Percentiles rank a stretch among this genome's conserved stretches.
Evolutionary conservation across 2,888 invertebrate genomes (phyloP).

Genomic region (Dastarcus helophoroides): DNA sequence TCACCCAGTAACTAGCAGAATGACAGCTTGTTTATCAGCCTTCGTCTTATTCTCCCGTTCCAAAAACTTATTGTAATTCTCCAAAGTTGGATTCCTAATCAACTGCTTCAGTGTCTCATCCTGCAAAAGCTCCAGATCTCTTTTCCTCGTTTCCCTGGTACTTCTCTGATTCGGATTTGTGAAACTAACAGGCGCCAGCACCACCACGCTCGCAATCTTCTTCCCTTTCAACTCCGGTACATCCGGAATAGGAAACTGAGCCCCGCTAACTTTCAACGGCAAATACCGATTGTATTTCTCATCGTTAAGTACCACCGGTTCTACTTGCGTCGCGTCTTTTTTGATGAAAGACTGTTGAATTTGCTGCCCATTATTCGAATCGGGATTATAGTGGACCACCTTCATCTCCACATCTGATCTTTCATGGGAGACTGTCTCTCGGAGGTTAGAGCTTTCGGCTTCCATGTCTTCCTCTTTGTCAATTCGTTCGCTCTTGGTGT

Average conservation of each 20-base stretch:
- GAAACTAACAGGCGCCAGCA: conserved; percentile 71
- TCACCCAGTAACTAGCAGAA: conserved; percentile 73
- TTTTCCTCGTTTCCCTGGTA: conserved; percentile 44
- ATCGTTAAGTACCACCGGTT: conserved; percentile 62
- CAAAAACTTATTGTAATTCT: conserved; percentile 71
- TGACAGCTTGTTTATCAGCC: conserved; percentile 66
- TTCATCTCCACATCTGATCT: conserved; percentile 65
- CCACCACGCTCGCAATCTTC: conserved; percentile 74
- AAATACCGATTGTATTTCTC: conserved; percentile 73
- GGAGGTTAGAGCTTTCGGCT: conserved; percentile 45
- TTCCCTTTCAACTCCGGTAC: conserved; percentile 62
- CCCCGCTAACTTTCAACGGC: conserved; percentile 73
- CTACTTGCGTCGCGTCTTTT: conserved; percentile 59
- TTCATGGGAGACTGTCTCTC: conserved; percentile 29
- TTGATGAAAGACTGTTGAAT: conserved; percentile 62
- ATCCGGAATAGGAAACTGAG: conserved; percentile 75
- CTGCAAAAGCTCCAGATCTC: conserved; percentile 30
- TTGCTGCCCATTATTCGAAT: conserved; percentile 57
- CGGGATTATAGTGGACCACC: conserved; percentile 71
- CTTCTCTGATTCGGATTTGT: conserved; percentile 43
- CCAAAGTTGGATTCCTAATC: conserved; percentile 60
- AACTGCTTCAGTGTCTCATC: conserved; percentile 66
- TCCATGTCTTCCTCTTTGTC: conserved; percentile 41
- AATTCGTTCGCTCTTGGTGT: conserved; percentile 19
- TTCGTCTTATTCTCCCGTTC: conserved; percentile 64